These are phyloP conservation scores for Aviceda leuphotes DNA, from an alignment of 2,797 vertebrate genomes.

Conservation along the genomic window DNA sequence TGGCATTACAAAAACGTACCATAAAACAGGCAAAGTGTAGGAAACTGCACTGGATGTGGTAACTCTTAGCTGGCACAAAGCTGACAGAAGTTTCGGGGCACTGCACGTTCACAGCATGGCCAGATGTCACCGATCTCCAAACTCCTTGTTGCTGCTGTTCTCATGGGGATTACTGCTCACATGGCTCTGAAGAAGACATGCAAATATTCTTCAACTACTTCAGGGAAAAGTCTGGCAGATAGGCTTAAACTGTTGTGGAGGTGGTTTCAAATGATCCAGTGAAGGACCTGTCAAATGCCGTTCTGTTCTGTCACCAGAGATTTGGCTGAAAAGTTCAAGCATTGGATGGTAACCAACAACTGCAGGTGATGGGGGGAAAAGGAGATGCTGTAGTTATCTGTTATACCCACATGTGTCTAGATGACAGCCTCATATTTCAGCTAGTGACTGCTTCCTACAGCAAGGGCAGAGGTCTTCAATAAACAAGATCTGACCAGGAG, in stretches of 20 bases:
- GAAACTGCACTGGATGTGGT: background rate
- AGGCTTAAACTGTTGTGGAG: background rate
- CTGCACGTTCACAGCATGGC: fast-evolving
- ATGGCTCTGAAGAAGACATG: background rate
- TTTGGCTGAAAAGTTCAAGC: background rate
- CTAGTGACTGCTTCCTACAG: background rate
- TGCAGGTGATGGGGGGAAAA: background rate
- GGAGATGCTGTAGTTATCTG: background rate
- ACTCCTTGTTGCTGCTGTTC: background rate
- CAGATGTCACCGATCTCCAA: background rate
- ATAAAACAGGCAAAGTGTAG: fast-evolving
- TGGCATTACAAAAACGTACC: background rate
- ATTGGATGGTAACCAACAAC: background rate
- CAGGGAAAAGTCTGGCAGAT: background rate
- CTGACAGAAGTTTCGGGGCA: background rate
- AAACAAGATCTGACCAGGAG: background rate
- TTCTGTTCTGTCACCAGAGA: background rate
- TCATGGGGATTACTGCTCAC: background rate
- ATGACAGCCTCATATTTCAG: background rate
- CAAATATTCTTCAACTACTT: background rate
- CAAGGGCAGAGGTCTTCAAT: background rate
- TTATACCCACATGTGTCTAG: background rate
- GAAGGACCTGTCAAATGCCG: background rate
- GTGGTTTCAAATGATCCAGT: background rate
- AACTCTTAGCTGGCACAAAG: background rate